A percentile compares a stretch with the other conserved stretches of the same genome.
These are phyloP conservation scores for Hypolimnas misippus DNA, from an alignment of 2,888 invertebrate genomes.

Conservation along the genomic window DNA sequence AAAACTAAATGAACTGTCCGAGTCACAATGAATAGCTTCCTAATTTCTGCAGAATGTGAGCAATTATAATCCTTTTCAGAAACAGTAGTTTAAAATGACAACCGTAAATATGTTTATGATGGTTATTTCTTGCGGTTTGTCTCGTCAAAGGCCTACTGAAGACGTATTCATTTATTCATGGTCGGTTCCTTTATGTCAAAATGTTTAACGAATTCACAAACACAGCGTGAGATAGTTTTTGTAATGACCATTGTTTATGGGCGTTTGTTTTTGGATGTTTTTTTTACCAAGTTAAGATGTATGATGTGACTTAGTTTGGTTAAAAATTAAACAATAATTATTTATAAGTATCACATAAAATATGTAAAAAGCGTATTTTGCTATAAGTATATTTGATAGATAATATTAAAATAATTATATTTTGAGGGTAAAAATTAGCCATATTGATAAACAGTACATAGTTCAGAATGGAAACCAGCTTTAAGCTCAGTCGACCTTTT, in stretches of 20 bases:
- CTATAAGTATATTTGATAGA: no score
- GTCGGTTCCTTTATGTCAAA: slow-evolving; percentile 57
- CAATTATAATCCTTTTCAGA: slow-evolving; percentile 36
- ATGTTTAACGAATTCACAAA: slow-evolving; percentile 61
- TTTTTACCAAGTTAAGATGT: no score
- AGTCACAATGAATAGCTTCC: slow-evolving; percentile 19
- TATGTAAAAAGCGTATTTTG: no score
- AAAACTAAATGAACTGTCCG: not conserved
- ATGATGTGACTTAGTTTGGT: not conserved
- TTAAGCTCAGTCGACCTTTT: no score
- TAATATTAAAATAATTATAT: no score
- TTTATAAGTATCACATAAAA: no score
- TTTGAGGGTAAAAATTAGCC: no score
- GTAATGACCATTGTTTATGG: slow-evolving; percentile 14
- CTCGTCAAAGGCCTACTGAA: slow-evolving; percentile 52
- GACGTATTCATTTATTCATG: slow-evolving; percentile 45
- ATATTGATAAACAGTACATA: no score
- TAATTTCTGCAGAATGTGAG: slow-evolving; percentile 25
- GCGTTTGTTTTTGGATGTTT: not conserved
- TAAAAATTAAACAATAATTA: not conserved
- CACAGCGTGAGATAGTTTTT: slow-evolving; percentile 57
- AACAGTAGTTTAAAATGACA: slow-evolving; percentile 43
- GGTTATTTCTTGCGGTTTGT: slow-evolving; percentile 37
- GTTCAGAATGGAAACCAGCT: no score
- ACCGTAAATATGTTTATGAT: slow-evolving; percentile 33